A percentile compares a stretch with the other conserved stretches of the same genome.
Conservation (phyloP, 1,140 invertebrate genomes). For the Proales similis region DNA sequence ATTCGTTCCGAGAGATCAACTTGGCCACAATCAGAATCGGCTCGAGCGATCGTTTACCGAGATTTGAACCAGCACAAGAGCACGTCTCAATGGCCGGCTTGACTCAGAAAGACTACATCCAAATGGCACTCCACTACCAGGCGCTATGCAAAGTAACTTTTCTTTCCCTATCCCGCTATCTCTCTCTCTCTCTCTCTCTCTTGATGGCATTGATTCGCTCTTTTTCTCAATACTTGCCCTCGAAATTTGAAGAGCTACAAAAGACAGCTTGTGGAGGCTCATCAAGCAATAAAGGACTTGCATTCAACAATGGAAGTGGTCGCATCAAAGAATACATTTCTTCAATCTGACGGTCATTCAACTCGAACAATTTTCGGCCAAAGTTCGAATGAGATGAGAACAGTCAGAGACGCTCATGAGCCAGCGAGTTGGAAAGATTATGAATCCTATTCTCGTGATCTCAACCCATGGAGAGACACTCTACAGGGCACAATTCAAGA, state of each 20-base stretch:
- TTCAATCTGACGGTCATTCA: too few species aligned
- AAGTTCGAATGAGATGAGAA: too few species aligned
- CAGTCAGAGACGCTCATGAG: too few species aligned
- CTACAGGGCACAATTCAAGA: too few species aligned
- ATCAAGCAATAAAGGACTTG: constrained; percentile 23
- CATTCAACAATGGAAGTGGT: constrained; percentile 13
- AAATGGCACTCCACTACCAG: constrained; percentile 26
- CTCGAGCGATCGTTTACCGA: not conserved
- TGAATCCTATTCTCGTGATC: too few species aligned
- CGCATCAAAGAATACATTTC: constrained; percentile 34
- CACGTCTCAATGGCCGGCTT: not conserved
- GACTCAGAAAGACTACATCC: constrained; percentile 26
- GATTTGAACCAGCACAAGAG: not conserved
- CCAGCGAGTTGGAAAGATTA: too few species aligned
- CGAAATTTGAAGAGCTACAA: constrained; percentile 5
- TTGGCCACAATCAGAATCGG: not conserved
- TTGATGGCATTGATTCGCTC: too few species aligned
- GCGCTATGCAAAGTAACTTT: constrained; percentile 24
- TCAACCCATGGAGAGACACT: too few species aligned
- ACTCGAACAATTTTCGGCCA: too few species aligned
- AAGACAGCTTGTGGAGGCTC: constrained; percentile 29
- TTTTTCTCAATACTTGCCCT: not conserved
- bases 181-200: too few species aligned
- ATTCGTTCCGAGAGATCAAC: not conserved
- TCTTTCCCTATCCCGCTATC: too few species aligned